Conservation (phyloP, 2,797 vertebrate genomes). For the Hyperoplus lanceolatus region DNA sequence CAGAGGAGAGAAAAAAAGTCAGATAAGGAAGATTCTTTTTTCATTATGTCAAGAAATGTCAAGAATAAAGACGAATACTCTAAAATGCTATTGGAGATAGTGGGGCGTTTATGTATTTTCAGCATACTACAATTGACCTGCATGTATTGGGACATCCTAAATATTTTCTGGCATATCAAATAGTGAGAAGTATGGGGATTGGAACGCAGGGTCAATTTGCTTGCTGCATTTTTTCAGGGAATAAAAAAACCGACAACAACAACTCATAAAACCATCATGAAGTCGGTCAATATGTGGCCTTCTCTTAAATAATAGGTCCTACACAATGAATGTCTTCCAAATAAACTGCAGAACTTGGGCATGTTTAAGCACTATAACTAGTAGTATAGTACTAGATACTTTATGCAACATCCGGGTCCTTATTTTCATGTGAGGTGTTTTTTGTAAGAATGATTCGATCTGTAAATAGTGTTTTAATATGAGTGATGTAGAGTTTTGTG, state of each 20-base stretch:
- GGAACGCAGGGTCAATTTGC: background rate
- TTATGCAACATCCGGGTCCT: background rate
- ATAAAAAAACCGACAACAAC: background rate
- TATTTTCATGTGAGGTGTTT: slow-evolving; percentile 22
- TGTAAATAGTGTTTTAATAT: slow-evolving; percentile 79
- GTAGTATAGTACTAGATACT: background rate
- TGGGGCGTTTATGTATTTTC: no score
- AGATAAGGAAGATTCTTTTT: no score
- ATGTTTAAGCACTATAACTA: slow-evolving; percentile 48
- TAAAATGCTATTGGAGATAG: no score
- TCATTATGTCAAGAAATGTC: no score
- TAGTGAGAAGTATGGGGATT: no score
- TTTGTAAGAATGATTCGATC: slow-evolving; percentile 23
- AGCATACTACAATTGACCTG: no score
- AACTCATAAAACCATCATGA: background rate
- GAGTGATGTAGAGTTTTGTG: slow-evolving; percentile 65
- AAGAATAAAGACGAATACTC: no score
- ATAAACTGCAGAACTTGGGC: background rate
- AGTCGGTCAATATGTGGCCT: background rate
- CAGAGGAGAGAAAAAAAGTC: no score
- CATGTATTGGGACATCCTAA: no score
- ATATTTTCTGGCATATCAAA: no score
- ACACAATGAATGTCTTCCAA: background rate
- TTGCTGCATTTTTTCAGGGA: no score
- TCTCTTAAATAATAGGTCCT: slow-evolving; percentile 2